Evolutionary conservation across 2,113 vertebrate genomes (phyloP), one percentile per base, ranked within the genome.

Genomic region (Euleptes europaea): DNA sequence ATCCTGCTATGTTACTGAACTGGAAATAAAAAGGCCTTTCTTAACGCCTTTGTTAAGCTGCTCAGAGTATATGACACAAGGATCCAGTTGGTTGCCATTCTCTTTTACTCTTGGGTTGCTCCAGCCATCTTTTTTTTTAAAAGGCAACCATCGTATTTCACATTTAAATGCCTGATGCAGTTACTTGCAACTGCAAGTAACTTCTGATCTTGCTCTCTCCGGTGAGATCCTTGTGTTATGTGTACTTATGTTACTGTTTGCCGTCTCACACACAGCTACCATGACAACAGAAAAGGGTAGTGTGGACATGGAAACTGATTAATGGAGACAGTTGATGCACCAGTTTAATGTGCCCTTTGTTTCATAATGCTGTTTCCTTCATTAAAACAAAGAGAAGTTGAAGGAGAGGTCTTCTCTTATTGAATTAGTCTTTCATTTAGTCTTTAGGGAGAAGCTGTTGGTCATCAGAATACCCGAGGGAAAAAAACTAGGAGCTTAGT

Each of bases 271-370:
- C 83, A 86, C 91, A 80, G 86, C 92, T 89, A 57, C 88, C 89
- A 72, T 90, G 91, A 88, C 92, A 93, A 83, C 88, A 94, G 92
- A 87, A 89, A 86, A 92, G 85, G 84, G 89, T 93, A 84, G 26
- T 87, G 88, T 78, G 89, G 73, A 93, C 84, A 89, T 92, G 70
- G 91, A 85, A 89, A 83, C 70, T 93, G 88, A 93, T 94, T 92
- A 92, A 89, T 76, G 88, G 85, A 93, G 86, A 69, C 78, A 82
- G 87, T 92, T 89, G 84, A 90, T 92, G 47, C 87, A 88, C 82
- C 80, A 91, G 91, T 93, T 63, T 93, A 93, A 88, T 85, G 76
- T 90, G 80, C 74, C 88, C 83, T 4, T 31, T 49, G 80, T 90
- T 93, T 89, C 90, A 82, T 88, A 83, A 90, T 40, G 87, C 86